Base-by-base conservation (phyloP, 2,113 vertebrate genomes). In the Python bivittatus region DNA sequence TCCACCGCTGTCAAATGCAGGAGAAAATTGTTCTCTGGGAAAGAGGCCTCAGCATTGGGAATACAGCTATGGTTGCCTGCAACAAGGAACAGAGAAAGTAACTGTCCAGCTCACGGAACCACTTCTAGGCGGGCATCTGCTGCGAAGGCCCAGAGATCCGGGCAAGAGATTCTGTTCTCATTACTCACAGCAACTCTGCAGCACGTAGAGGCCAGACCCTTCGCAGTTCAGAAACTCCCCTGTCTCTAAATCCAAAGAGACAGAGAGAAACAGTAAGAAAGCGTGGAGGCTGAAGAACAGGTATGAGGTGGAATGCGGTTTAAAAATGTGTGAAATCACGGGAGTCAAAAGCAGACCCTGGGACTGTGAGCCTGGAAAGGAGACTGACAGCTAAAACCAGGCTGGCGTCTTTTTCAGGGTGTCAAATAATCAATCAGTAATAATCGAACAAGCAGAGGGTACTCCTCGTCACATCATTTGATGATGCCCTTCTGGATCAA, bases 201-300 rank as follows among this genome's bases (percentile, higher is more conserved):
- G 98, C 94, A 99, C 95, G 61, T 99, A 99, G n/a, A 99, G 98
- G 89, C 99, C 99, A 0, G 99, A 99, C 20, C 99, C 99, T 97
- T 99, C 99, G n/a, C 99, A 99, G 98, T 99, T 99, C 88, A 99
- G 98, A 96, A 99, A 99, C 94, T 99, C 99, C 64, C 99, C 99
- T 0, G 98, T 99, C 96, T 98, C 99, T 99, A 96, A 91, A 97
- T 95, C 93, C 23, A 61, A 84, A 52, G 48, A 17, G 4, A 64
- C 12, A 94, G 12, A 96, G 88, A 96, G 23, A 95, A 88, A 79
- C 53, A 22, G 17, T 0, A 44, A 90, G 68, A 95, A 12, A 96
- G 64, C 95, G 94, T 84, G 44, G 57, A 11, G 7, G 0, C 33
- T 15, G 15, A 38, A 17, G 17, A 8, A 83, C 15, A 44, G 8